Evolutionary conservation across 2,797 vertebrate species (phyloP).

Genomic region (Acrossocheilus fasciatus): DNA sequence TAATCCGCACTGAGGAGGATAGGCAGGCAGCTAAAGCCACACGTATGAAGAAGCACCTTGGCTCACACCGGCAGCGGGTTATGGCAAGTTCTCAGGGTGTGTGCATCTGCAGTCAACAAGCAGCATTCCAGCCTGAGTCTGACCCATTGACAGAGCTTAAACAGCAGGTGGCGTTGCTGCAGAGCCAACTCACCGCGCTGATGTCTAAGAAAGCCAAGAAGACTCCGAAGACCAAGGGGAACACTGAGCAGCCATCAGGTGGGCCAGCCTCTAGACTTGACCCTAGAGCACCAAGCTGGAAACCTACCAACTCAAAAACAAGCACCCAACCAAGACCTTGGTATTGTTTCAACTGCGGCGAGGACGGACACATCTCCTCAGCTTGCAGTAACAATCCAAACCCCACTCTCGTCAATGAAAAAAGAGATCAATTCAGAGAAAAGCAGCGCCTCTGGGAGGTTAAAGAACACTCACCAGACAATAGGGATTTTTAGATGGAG

Average conservation of each 20-base stretch:
- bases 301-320: background rate
- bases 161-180: background rate
- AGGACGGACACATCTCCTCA: background rate
- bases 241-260: background rate
- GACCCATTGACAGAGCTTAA: conserved; percentile 31
- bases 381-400: too few species aligned
- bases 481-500: background rate
- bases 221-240: background rate
- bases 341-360: background rate
- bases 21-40: background rate
- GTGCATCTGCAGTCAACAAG: conserved; percentile 22
- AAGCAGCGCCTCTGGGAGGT: background rate
- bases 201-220: conserved; percentile 18
- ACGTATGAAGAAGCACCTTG: conserved; percentile 14
- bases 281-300: background rate
- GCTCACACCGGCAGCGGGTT: background rate
- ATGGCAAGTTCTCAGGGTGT: background rate
- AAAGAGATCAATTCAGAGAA: background rate
- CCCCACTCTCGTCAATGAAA: background rate
- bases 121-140: background rate
- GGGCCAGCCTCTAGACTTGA: background rate
- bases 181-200: background rate
- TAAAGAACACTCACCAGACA: background rate
- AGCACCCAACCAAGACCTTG: background rate
- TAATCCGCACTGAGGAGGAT: too few species aligned